A percentile compares a stretch with the other conserved stretches of the same genome.
Evolutionary conservation across 2,797 vertebrate species (phyloP).

Genomic region (Chelmon rostratus): DNA sequence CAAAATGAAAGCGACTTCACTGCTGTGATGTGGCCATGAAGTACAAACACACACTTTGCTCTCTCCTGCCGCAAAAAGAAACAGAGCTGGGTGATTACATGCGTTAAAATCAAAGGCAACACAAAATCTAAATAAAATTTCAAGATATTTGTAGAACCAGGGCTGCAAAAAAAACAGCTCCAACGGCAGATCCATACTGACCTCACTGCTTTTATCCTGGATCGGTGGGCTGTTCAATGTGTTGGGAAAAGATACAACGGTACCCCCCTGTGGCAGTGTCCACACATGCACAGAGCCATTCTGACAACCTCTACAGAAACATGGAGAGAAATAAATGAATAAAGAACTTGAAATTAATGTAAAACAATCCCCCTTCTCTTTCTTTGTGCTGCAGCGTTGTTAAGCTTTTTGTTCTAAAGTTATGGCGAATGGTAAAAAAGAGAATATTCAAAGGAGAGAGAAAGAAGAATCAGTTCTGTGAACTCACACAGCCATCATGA

Average conservation of each 20-base stretch:
- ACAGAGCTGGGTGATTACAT: conserved; percentile 16
- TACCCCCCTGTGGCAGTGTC: conserved; percentile 87
- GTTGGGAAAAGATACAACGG: conserved; percentile 79
- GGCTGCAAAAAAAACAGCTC: not conserved
- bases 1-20: conserved; percentile 88
- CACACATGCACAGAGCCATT: conserved; percentile 88
- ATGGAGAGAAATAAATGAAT: conserved; percentile 10
- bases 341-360: not conserved
- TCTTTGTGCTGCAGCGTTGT: not conserved
- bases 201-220: conserved; percentile 79
- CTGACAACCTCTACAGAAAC: conserved; percentile 84
- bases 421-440: too few species aligned
- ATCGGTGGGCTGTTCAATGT: conserved; percentile 71
- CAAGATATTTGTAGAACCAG: not conserved
- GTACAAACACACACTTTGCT: conserved; percentile 85
- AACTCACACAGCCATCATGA: conserved; percentile 88
- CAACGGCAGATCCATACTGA: conserved; percentile 60
- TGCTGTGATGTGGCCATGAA: conserved; percentile 87
- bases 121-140: not conserved
- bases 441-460: not conserved
- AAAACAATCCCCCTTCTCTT: not conserved
- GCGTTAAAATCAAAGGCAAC: not conserved
- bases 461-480: not conserved
- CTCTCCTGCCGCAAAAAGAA: conserved; percentile 70
- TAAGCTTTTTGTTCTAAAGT: not conserved